Evolutionary conservation across 2,888 invertebrate species (phyloP), one percentile per base, ranked within the genome.

Genomic region (Ophioninae sp.): DNA sequence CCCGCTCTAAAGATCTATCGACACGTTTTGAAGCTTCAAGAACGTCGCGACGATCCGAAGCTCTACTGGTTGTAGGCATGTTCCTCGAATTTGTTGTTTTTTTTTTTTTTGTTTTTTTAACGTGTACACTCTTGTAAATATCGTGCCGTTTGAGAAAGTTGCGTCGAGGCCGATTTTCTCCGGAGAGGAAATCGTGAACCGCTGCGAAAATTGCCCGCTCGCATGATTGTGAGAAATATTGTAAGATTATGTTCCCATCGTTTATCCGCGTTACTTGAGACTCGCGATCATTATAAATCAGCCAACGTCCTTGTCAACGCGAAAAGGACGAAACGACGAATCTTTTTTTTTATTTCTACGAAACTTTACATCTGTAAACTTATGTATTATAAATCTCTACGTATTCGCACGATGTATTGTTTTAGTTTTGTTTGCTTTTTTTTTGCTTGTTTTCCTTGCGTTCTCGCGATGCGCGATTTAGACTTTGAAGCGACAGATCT

Each of bases 1-100:
- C 98, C 98, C 65, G 98, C 98, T 6, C 94, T 98, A 67, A 97
- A 97, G 89, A 95, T 98, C 61, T 97, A 97, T 90, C 95, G 96
- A 75, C 95, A 97, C 79, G 96, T 98, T 81, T 95, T 97, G 37
- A 96, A 96, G 91, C 94, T 98, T 83, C 98, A 98, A 93, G 95
- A 96, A 9, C 94, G 96, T 88, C 94, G 95, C 88, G 96, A 96
- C 91, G 96, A 97, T 91, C 95, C 95, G 88, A 95, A 95, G 68
- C 94, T 96, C 90, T 96, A 96, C 90, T 96, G 96, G 96, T 94
- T 96, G 86, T 96, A 94, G 93, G 30, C 13, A 20, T 37, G 9
- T n/a, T 9, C 87, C 23, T 37, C n/a, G 6, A 39, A 61, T 76
- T 6, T 7, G 64, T 67, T 39, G 41, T 13, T 63, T 68, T 39